Base-by-base conservation (phyloP, 2,888 invertebrate genomes). In the Augochlorella aurata region DNA sequence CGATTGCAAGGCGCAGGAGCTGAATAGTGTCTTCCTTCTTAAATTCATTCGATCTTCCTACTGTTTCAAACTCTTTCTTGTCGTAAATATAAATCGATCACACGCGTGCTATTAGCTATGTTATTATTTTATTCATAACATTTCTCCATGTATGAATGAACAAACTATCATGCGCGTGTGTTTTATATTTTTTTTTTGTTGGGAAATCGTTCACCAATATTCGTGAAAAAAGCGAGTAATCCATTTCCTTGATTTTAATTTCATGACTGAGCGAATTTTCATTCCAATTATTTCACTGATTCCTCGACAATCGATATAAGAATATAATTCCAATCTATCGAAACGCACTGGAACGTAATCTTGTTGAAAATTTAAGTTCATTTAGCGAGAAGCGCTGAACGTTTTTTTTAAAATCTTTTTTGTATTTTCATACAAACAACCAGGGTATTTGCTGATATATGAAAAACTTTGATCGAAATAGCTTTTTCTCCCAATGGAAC, bases 271-370 rank as follows among this genome's bases (percentile, higher is more conserved):
- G 9, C 18, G 63, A 63, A 38, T 18, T 38, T 18, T 38, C 38
- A 63, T 18, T 58, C 24, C 58, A 38, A 45, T 44, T 16, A 45
- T 47, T 71, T 47, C 12, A 21, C 21, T 10, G 16, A n/a, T 54
- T 44, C 54, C 38, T 21, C 44, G 16, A 21, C 44, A 21, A 45
- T 21, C n/a, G 21, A 9, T 38, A 9, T n/a, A 45, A 44, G 44
- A 54, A 44, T 58, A 54, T 44, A 65, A 63, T 63, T 63, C 1
- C 63, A 63, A 63, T 58, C 58, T 24, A 58, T 58, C 24, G 24
- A 5, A 65, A 65, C 18, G 44, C 38, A 12, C 1, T 10, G 65
- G 5, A 5, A 65, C 18, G 44, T 44, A n/a, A 65, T 44, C 12
- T 44, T 18, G 38, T n/a, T 65, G n/a, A 44, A 44, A n/a, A 44